A percentile compares a stretch with the other conserved stretches of the same genome.
Evolutionary conservation across 1,140 invertebrate genomes (phyloP).

Genomic region (Panagrolaimus sp.): DNA sequence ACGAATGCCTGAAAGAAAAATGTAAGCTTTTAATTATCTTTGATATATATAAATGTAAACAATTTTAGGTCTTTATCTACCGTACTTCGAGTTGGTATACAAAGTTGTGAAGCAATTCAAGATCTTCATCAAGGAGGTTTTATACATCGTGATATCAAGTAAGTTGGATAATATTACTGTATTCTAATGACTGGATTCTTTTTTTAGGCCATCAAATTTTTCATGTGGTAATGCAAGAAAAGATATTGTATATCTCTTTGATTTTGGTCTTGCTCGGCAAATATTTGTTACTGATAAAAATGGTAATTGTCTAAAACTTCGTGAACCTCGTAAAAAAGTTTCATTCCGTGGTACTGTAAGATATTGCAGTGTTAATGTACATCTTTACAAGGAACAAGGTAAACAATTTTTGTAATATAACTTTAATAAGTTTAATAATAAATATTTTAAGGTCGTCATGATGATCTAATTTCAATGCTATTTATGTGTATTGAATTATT

Average conservation of each 20-base stretch:
- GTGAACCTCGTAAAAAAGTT: conserved; percentile 42
- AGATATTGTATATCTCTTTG: conserved; percentile 40
- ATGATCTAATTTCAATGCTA: conserved; percentile 2
- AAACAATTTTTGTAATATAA: background rate
- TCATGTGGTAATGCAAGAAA: conserved; percentile 29
- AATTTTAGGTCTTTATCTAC: background rate
- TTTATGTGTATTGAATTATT: conserved; percentile 8
- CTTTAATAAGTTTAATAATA: no score
- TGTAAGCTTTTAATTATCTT: conserved; percentile 19
- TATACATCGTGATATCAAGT: conserved; percentile 33
- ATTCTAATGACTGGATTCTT: no score
- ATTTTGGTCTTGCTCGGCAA: conserved; percentile 52
- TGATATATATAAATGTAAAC: no score
- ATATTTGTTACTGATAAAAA: conserved; percentile 31
- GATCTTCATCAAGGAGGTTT: conserved; percentile 46
- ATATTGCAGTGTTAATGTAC: conserved; percentile 68
- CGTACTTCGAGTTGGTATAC: conserved; percentile 1
- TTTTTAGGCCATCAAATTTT: conserved; percentile 52
- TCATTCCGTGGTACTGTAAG: conserved; percentile 79
- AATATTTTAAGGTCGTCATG: background rate
- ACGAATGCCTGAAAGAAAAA: conserved; percentile 31
- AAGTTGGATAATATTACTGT: background rate
- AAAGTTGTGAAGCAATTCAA: conserved; percentile 24
- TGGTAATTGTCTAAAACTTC: conserved; percentile 27
- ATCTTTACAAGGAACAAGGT: conserved; percentile 33